Conservation (phyloP, 2,113 vertebrate species). For the Poeciliopsis turrubarensis region DNA sequence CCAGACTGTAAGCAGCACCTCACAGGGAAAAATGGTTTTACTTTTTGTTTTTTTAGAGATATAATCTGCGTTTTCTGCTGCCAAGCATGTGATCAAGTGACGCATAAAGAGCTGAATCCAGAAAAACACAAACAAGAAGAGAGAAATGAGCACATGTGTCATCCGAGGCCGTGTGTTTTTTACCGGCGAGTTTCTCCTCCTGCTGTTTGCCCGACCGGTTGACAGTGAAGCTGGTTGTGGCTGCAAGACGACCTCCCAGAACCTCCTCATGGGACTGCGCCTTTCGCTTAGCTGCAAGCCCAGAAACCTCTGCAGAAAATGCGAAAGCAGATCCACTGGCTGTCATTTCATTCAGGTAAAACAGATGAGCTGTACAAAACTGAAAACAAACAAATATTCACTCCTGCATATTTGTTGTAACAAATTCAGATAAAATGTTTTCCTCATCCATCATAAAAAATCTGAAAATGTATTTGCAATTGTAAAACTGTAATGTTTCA, state of each 20-base stretch:
- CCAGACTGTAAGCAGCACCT: neutral
- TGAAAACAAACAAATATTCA: too few species aligned
- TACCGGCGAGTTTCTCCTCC: constrained; percentile 88
- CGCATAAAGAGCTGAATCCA: neutral
- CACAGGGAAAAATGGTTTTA: neutral
- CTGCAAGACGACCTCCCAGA: constrained; percentile 90
- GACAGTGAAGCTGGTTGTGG: constrained; percentile 93
- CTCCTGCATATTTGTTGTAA: too few species aligned
- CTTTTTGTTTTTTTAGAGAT: constrained; percentile 3
- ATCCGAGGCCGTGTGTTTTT: constrained; percentile 14
- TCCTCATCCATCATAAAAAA: too few species aligned
- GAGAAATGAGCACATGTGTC: neutral
- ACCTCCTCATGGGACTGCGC: constrained; percentile 90
- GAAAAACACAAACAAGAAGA: neutral
- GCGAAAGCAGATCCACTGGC: neutral
- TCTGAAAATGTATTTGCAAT: too few species aligned
- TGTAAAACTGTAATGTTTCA: too few species aligned
- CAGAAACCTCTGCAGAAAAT: constrained; percentile 74
- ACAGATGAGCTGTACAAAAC: neutral
- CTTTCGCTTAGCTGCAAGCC: constrained; percentile 73
- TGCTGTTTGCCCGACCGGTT: constrained; percentile 87
- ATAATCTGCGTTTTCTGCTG: neutral
- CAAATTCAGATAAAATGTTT: too few species aligned
- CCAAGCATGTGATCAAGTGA: neutral
- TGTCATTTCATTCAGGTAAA: neutral